These are phyloP conservation scores for Phalacrocorax brasilianus DNA, from an alignment of 2,113 vertebrate genomes.

Conservation along the genomic window DNA sequence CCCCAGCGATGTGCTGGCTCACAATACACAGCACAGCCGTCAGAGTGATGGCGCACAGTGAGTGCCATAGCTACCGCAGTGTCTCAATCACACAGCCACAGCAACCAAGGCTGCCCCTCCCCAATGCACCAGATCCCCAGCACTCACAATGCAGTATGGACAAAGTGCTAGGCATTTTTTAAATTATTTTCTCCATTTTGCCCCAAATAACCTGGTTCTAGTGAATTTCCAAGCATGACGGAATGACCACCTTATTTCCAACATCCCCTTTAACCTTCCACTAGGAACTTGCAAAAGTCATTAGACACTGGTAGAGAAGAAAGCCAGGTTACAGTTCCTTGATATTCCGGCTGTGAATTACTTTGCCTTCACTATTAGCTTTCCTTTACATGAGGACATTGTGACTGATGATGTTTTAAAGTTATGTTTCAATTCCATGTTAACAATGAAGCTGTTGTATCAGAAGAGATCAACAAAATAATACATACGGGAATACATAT, in stretches of 20 bases:
- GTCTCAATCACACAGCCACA: neutral
- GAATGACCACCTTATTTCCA: neutral
- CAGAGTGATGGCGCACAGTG: neutral
- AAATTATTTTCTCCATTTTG: neutral
- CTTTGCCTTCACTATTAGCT: neutral
- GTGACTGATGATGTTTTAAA: neutral
- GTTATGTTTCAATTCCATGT: neutral
- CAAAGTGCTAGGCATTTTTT: neutral
- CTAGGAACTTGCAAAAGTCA: neutral
- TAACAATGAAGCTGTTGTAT: neutral
- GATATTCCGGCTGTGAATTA: neutral
- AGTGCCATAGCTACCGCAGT: fast-evolving
- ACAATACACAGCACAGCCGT: fast-evolving
- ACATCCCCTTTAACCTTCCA: neutral
- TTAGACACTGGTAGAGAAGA: neutral
- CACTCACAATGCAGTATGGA: neutral
- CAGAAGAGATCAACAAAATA: neutral
- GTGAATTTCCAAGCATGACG: neutral
- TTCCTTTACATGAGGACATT: neutral
- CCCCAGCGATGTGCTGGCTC: fast-evolving
- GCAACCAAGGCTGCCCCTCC: neutral
- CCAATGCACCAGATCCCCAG: neutral
- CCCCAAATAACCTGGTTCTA: neutral
- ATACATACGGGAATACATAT: neutral
- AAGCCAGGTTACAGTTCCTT: neutral